Evolutionary conservation across 2,888 invertebrate genomes (phyloP), one percentile per base, ranked within the genome.

Genomic region (Cotesia congregata): DNA sequence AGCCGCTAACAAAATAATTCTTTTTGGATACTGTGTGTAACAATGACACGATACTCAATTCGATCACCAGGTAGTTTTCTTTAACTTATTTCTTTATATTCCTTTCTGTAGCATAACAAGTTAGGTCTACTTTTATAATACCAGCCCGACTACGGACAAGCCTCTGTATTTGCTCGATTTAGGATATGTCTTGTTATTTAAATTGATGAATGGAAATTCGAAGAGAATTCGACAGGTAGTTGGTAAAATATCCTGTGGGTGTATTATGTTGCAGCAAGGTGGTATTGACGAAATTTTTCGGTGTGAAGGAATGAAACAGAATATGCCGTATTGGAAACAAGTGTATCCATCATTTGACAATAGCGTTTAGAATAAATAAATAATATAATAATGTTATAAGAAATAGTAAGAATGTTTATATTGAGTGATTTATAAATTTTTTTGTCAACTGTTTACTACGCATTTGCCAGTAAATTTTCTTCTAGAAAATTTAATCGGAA

Each of bases 281-380:
- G 50, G 50, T 12, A 50, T 50, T 50, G 50, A 50, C 12, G 50
- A 50, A 12, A 50, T 50, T 50, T 50, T 50, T 50, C 12, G 50
- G 50, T 50, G 50, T 50, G 9, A 12, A 12, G 7, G 50, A 50
- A 50, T 50, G 50, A 50, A 50, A 50, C 50, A 50, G 12, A 50
- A 50, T 50, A 50, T 50, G 7, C 9, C 41, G 17, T 41, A 20
- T 68, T 68, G 68, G 39, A 64, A 70, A 86, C 88, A 88, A 88
- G 88, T 88, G 88, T 86, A 88, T 82, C 83, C 50, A 68, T 68
- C 17, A 41, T 41, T 68, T 41, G 9, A 41, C 68, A 68, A 68
- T 41, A 68, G 50, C 50, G 3, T 50, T 50, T 7, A 12, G 50
- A 50, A 50, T 12, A 12, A 50, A 12, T 50, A 50, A 12, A 9